Conservation (phyloP, 2,888 invertebrate genomes). For the Mechanitis messenoides region DNA sequence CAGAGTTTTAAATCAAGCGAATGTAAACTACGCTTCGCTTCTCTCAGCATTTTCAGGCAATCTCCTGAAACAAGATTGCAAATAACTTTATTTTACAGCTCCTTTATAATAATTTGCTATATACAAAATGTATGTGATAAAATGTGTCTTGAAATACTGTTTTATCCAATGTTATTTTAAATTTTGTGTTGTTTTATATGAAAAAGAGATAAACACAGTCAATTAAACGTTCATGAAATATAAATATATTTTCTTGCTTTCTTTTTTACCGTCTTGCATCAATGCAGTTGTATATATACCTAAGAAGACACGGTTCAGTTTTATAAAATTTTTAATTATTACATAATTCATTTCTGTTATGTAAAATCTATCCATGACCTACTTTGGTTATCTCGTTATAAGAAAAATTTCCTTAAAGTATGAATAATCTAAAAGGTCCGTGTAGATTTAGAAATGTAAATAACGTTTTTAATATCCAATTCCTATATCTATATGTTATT, state of each 20-base stretch:
- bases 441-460: neutral
- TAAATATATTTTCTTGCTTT: too few relatives aligned
- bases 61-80: neutral
- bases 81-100: neutral
- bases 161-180: too few relatives aligned
- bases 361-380: neutral
- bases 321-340: too few relatives aligned
- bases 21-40: constrained; percentile 1
- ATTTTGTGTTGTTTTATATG: too few relatives aligned
- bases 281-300: too few relatives aligned
- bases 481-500: neutral
- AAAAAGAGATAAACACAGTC: too few relatives aligned
- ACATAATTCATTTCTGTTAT: too few relatives aligned
- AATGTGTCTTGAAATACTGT: too few relatives aligned
- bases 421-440: neutral
- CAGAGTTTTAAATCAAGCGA: constrained; percentile 15
- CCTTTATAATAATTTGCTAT: neutral
- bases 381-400: neutral
- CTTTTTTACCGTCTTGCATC: too few relatives aligned
- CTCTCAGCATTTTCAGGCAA: neutral
- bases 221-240: too few relatives aligned
- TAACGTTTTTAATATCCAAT: neutral
- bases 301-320: too few relatives aligned
- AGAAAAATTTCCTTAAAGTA: neutral
- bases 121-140: too few relatives aligned